Evolutionary conservation across 1,140 invertebrate genomes (phyloP), one percentile per base, ranked within the genome.

Genomic region (Adoxophyes honmai): DNA sequence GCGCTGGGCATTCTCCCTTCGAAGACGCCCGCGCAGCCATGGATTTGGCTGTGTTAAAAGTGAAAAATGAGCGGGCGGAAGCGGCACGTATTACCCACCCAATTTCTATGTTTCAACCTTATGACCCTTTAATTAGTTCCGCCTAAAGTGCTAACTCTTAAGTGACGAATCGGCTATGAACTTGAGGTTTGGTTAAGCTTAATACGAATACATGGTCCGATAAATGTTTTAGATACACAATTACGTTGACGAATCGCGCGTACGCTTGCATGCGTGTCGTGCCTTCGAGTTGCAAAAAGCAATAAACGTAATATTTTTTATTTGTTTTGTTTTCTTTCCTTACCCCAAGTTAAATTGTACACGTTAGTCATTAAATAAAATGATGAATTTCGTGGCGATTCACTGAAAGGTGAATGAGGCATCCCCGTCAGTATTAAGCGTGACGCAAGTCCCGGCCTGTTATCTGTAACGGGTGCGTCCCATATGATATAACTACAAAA

Each of bases 1-100:
- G 60, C 63, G 81, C 83, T 0, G 95, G 95, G 9, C 98, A 99
- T 86, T 94, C 97, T 81, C 96, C 96, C 64, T 90, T 93, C 35
- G 97, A 99, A 81, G 98, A 99, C 81, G 96, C 97, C 0, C 88
- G 92, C 7, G 92, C 94, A 1, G 96, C 94, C 55, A 90, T 98
- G 81, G 95, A 98, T 68, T 82, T 99, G 1, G 95, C 97, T n/a
- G n/a, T 97, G 7, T 93, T 91, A 79, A 94, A 92, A 72, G 71
- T 97, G 4, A 81, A 92, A 33, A 87, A 91, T 28, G 94, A 95
- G 55, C 76, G 75, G 52, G 69, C 78, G 34, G 62, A 57, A 55
- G 69, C 69, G 52, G 28, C 56, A 52, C 73, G 72, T 42, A 38
- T 59, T 48, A 57, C 69, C 34, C 64, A 70, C 54, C 75, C 75